Conservation (phyloP, 2,113 vertebrate species). For the Malurus melanocephalus region DNA sequence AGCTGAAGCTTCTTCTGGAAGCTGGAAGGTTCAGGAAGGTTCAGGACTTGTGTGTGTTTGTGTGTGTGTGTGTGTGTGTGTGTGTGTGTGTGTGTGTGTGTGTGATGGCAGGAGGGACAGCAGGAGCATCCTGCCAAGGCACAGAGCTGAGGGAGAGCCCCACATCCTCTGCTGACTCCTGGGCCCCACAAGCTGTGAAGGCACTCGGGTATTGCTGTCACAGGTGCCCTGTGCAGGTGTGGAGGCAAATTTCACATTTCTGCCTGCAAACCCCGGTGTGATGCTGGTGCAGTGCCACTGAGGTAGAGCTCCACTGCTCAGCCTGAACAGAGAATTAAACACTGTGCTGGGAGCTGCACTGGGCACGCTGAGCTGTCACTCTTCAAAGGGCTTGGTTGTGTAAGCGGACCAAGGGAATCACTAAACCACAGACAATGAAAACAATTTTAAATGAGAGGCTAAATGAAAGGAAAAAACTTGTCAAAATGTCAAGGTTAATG, state of each 20-base stretch:
- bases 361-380: neutral
- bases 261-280: neutral
- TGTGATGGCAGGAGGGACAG: neutral
- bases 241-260: neutral
- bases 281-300: neutral
- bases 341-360: neutral
- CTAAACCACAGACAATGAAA: constrained; percentile 49
- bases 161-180: neutral
- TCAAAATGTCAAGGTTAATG: constrained; percentile 61
- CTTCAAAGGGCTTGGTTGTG: constrained; percentile 37
- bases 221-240: neutral
- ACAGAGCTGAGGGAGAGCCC: neutral
- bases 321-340: neutral
- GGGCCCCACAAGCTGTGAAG: neutral
- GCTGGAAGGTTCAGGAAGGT: neutral
- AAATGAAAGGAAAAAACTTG: constrained; percentile 52
- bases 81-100: too few species aligned
- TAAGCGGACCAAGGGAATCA: constrained; percentile 24
- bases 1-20: neutral
- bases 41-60: rapidly evolving
- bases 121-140: neutral
- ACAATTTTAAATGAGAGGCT: constrained; percentile 50
- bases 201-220: neutral
- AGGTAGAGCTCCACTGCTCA: neutral
- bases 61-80: neutral